Base-by-base conservation (phyloP, 2,888 invertebrate species). In the Mythimna vitellina region DNA sequence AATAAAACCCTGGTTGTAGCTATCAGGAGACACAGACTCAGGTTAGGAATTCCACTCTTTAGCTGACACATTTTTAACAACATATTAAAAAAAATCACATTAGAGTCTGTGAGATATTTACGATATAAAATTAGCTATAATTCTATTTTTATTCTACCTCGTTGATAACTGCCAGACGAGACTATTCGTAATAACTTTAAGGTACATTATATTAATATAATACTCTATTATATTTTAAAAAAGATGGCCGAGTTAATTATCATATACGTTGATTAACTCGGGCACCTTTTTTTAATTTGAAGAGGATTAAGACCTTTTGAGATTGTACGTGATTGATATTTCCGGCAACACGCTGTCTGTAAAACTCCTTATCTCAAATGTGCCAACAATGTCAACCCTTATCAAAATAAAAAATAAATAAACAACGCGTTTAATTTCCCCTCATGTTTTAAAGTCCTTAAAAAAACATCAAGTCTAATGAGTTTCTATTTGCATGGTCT, bases 401-500 rank as follows among this genome's bases (percentile, higher is more conserved):
- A 73, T 80, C 65, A 76, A 63, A 73, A 67, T 42, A 60, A 65
- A 82, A 70, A 64, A 12, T 12, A 69, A 81, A 71, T 73, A 67
- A 63, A 32, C 62, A 63, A 57, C 65, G 60, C 60, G 46, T 83
- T 81, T 72, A 65, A 70, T 81, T 77, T 76, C 60, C 35, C 49
- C 32, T 58, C 32, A n/a, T 66, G 58, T 51, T 61, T 32, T 66
- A 51, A 71, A 69, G n/a, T 46, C 51, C 42, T 66, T 63, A 65
- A 69, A 81, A 71, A 67, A 67, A 65, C 49, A 80, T 76, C 29
- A 60, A 61, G 56, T 65, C 60, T 70, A 81, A 80, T 80, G 70
- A 80, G 53, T 29, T 42, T 71, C 69, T 76, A 64, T 75, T 65
- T 65, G 20, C 61, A 54, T 54, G 53, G 32, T 38, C 51, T 42